Conservation (phyloP, 2,113 vertebrate species). For the Oenanthe melanoleuca region DNA sequence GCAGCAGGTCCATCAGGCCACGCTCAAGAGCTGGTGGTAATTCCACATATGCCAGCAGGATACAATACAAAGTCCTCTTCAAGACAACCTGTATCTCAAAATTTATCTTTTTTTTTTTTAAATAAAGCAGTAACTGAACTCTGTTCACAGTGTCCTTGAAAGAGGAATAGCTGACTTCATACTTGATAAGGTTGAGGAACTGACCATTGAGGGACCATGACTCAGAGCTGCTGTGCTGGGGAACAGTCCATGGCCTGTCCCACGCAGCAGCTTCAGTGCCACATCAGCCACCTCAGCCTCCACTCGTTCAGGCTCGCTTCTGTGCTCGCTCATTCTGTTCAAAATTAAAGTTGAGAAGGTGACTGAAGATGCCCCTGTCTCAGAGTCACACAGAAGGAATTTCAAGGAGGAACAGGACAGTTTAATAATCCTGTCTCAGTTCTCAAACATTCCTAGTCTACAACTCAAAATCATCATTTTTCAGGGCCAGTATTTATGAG, state of each 20-base stretch:
- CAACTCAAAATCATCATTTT: background rate
- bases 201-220: background rate
- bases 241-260: background rate
- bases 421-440: background rate
- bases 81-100: background rate
- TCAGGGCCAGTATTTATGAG: background rate
- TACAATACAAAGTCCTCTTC: background rate
- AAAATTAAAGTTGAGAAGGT: constrained; percentile 12
- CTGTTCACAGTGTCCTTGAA: background rate
- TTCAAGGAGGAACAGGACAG: background rate
- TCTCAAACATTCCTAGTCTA: background rate
- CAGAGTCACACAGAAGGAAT: background rate
- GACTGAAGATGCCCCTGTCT: background rate
- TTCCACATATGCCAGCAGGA: background rate
- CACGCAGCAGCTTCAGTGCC: background rate
- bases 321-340: constrained; percentile 51
- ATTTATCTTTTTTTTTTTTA: too few species aligned
- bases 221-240: background rate
- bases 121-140: background rate
- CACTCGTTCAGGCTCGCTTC: constrained; percentile 12
- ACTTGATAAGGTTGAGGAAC: background rate
- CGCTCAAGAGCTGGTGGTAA: background rate
- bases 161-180: background rate
- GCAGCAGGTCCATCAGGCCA: background rate
- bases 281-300: background rate